phyloP scores from a whole-genome alignment of 2,888 invertebrate species.

The Digitonthophagus gazella region DNA sequence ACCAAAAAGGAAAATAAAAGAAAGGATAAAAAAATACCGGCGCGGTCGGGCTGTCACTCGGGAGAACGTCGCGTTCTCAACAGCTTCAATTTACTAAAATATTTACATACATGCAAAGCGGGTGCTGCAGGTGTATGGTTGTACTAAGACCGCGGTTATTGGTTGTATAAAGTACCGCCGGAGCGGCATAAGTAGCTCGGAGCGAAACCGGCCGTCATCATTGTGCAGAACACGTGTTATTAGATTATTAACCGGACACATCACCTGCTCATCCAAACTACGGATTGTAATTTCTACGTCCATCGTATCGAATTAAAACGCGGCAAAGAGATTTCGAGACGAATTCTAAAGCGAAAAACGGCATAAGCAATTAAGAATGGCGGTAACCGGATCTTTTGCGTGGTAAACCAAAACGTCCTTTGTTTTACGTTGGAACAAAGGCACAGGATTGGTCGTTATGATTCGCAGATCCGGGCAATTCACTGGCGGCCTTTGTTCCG shows the following conservation, averaged over 20 bases:
- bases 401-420: constrained; percentile 12
- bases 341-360: not conserved
- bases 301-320: too few species aligned
- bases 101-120: not conserved
- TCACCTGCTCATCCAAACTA: too few species aligned
- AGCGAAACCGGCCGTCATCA: too few species aligned
- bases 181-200: not conserved
- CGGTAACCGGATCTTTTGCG: not conserved
- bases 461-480: constrained; percentile 35
- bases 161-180: not conserved
- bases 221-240: not conserved
- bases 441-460: constrained; percentile 30
- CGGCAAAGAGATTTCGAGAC: not conserved
- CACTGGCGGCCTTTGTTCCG: constrained; percentile 18
- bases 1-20: not conserved
- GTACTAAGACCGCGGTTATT: too few species aligned
- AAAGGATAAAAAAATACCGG: not conserved
- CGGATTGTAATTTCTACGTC: too few species aligned
- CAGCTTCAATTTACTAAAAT: too few species aligned
- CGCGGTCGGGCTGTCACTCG: not conserved
- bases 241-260: not conserved
- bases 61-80: too few species aligned
- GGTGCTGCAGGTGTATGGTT: not conserved
- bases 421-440: constrained; percentile 12
- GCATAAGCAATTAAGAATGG: not conserved